Conservation (phyloP, 2,888 invertebrate genomes). For the Pammene aurita region DNA sequence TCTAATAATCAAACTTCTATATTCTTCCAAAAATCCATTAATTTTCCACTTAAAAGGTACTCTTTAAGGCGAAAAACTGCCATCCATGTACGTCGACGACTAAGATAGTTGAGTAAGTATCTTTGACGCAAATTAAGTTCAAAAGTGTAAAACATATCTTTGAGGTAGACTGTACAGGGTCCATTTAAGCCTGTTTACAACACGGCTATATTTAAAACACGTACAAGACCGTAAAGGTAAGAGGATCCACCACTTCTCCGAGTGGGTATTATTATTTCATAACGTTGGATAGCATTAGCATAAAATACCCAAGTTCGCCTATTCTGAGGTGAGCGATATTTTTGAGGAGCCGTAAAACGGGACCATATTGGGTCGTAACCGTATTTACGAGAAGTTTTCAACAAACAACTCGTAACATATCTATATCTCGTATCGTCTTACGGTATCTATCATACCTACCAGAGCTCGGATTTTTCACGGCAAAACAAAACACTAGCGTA, state of each 20-base stretch:
- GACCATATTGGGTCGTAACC: conserved; percentile 10
- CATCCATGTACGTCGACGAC: too few relatives aligned
- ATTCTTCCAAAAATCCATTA: too few relatives aligned
- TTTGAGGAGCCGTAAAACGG: conserved; percentile 32
- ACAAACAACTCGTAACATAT: background rate
- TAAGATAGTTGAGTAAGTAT: too few relatives aligned
- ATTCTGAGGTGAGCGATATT: conserved; percentile 30
- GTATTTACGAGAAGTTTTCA: background rate
- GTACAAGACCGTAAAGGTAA: conserved; percentile 48
- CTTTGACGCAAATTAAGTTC: too few relatives aligned
- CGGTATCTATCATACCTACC: too few relatives aligned
- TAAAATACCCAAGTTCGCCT: conserved; percentile 58
- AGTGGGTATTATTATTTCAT: conserved; percentile 69
- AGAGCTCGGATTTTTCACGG: too few relatives aligned
- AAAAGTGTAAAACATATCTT: too few relatives aligned
- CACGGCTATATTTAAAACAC: conserved; percentile 49
- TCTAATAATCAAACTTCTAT: too few relatives aligned
- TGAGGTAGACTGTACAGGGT: conserved; percentile 44
- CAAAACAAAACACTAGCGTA: too few relatives aligned
- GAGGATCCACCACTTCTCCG: conserved; percentile 48
- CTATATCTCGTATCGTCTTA: too few relatives aligned
- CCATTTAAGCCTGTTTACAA: conserved; percentile 52
- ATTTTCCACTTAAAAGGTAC: too few relatives aligned
- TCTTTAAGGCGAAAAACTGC: too few relatives aligned
- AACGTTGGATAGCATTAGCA: conserved; percentile 65